Percentiles rank a stretch among this genome's conserved stretches.
phyloP scores from a whole-genome alignment of 92 coral and sea anemone species.

The Umimayanthus chanpuru region DNA sequence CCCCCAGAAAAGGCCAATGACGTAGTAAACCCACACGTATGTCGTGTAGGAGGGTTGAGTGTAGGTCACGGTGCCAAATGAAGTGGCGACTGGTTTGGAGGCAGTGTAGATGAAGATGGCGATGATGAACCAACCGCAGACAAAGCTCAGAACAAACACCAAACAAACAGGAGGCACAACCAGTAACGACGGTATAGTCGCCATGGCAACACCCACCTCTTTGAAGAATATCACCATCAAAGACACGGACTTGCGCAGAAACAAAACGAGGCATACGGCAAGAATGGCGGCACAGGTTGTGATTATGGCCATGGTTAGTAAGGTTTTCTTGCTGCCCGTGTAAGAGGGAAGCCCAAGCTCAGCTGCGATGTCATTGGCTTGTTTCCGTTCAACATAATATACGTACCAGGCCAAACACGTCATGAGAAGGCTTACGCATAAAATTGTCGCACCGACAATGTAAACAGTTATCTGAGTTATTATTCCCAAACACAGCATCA shows the following conservation, averaged over 20 bases:
- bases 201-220: constrained; percentile 53
- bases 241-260: constrained; percentile 48
- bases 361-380: constrained; percentile 37
- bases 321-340: constrained; percentile 38
- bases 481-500: constrained; percentile 51
- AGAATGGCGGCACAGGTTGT: constrained; percentile 29
- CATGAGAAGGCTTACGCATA: constrained; percentile 21
- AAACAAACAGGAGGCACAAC: constrained; percentile 45
- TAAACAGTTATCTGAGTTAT: constrained; percentile 46
- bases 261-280: constrained; percentile 29
- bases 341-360: constrained; percentile 52
- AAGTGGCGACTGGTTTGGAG: constrained; percentile 36
- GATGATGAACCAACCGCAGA: constrained; percentile 41
- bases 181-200: constrained; percentile 51
- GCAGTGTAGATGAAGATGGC: constrained; percentile 46
- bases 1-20: constrained; percentile 53
- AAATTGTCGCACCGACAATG: constrained; percentile 27
- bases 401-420: constrained; percentile 44
- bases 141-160: constrained; percentile 43
- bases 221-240: constrained; percentile 47
- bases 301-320: constrained; percentile 37
- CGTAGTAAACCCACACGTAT: constrained; percentile 22
- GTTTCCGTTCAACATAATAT: constrained; percentile 43
- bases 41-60: constrained; percentile 35
- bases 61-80: constrained; percentile 40